Conservation (phyloP, 2,888 invertebrate species). For the Lissonota sp. region DNA sequence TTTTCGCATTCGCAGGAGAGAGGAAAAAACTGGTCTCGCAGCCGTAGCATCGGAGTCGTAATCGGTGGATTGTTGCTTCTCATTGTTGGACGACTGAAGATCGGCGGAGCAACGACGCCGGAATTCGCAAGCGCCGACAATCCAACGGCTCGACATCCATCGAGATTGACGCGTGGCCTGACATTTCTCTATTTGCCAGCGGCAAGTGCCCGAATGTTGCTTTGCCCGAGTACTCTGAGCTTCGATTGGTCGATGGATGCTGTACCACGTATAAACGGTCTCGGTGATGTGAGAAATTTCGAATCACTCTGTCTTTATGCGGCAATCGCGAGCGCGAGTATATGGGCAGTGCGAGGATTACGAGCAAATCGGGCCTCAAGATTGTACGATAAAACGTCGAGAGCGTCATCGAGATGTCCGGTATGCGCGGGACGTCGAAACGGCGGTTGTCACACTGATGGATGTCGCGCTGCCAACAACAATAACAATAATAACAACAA, state of each 20-base stretch:
- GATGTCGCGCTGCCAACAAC: constrained; percentile 90
- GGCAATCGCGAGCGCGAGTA: constrained; percentile 75
- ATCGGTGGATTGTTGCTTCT: constrained; percentile 88
- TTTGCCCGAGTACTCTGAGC: constrained; percentile 94
- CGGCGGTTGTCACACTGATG: constrained; percentile 89
- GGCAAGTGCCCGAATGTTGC: constrained; percentile 94
- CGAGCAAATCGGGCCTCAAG: constrained; percentile 59
- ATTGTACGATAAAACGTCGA: constrained; percentile 49
- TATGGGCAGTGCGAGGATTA: constrained; percentile 76
- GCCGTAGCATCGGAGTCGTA: constrained; percentile 89
- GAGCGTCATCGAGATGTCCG: constrained; percentile 85
- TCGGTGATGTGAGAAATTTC: constrained; percentile 92
- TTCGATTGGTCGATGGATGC: constrained; percentile 99
- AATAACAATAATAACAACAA: constrained; percentile 85
- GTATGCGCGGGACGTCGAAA: constrained; percentile 89
- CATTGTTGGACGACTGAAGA: constrained; percentile 90
- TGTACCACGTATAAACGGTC: constrained; percentile 92
- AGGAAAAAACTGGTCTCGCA: constrained; percentile 84
- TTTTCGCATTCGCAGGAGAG: constrained; percentile 67
- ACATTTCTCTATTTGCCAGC: constrained; percentile 97
- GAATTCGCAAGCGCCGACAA: constrained; percentile 98
- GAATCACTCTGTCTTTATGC: constrained; percentile 91
- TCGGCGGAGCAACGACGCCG: constrained; percentile 89
- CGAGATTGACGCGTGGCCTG: constrained; percentile 91
- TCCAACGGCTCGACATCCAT: constrained; percentile 95